These are phyloP conservation scores for Telmatherina bonti DNA, from an alignment of 2,797 vertebrate species.

Conservation along the genomic window DNA sequence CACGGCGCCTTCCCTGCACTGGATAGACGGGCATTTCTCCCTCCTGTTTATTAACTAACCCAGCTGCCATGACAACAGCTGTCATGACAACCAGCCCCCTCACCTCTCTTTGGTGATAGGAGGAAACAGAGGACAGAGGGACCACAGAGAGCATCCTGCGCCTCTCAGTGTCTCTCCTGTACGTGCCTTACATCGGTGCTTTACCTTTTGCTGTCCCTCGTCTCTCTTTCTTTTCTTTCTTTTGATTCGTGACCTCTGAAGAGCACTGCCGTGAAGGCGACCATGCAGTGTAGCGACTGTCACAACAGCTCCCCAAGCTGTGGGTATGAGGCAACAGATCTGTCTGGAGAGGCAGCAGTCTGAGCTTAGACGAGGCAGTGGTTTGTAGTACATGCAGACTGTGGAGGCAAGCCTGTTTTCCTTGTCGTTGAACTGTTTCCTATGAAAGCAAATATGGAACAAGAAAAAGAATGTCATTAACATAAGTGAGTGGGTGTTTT, in stretches of 20 bases:
- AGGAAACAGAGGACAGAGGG: constrained; percentile 46
- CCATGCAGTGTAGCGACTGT: constrained; percentile 34
- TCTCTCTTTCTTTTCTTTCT: not conserved
- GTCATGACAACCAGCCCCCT: constrained; percentile 77
- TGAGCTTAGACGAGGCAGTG: constrained; percentile 7
- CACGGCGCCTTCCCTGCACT: constrained; percentile 10
- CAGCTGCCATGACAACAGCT: constrained; percentile 77
- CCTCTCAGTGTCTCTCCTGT: constrained; percentile 18
- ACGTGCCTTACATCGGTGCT: not conserved
- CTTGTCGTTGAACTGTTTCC: not conserved
- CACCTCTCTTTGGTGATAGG: constrained; percentile 54
- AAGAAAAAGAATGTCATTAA: not conserved
- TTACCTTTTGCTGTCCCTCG: not conserved
- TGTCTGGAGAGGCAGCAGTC: constrained; percentile 23
- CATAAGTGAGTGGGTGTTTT: not conserved
- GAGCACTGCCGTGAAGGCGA: constrained; percentile 12
- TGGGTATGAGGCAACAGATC: constrained; percentile 16
- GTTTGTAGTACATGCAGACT: not conserved
- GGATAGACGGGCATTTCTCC: constrained; percentile 28
- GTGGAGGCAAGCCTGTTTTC: not conserved
- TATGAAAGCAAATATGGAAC: not conserved
- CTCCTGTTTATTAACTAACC: constrained; percentile 69
- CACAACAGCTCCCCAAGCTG: constrained; percentile 27
- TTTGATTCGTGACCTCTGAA: constrained; percentile 44
- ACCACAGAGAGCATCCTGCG: constrained; percentile 59